These are phyloP conservation scores for Octonoba sinensis DNA, from an alignment of 2,888 invertebrate genomes.

Conservation along the genomic window DNA sequence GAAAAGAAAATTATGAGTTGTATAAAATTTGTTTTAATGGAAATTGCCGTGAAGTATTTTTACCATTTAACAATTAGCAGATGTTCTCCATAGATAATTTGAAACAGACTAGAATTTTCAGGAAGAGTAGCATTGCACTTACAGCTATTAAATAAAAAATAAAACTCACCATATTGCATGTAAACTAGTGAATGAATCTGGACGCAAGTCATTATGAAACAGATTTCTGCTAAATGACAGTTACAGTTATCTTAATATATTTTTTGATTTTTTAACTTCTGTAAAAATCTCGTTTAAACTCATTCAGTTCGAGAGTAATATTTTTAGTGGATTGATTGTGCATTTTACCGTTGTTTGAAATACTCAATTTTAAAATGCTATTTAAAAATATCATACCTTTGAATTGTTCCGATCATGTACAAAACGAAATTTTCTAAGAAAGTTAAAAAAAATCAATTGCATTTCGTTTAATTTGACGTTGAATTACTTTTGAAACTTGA, in stretches of 20 bases:
- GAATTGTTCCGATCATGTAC: neutral
- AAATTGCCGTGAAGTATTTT: too few relatives aligned
- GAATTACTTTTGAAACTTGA: constrained; percentile 39
- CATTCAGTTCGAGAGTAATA: constrained; percentile 50
- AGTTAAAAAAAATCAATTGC: constrained; percentile 5
- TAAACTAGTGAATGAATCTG: too few relatives aligned
- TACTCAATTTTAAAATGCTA: too few relatives aligned
- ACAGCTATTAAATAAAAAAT: too few relatives aligned
- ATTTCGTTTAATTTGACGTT: constrained; percentile 15
- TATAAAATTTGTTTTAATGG: too few relatives aligned
- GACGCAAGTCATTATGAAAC: neutral
- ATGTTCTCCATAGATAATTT: too few relatives aligned
- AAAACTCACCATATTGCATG: too few relatives aligned
- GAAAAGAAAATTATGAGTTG: too few relatives aligned
- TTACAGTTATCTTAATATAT: constrained; percentile 35
- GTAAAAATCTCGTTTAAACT: constrained; percentile 60
- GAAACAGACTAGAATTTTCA: too few relatives aligned
- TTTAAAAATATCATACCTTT: too few relatives aligned
- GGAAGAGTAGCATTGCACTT: too few relatives aligned
- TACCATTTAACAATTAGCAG: too few relatives aligned
- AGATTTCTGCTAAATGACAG: constrained; percentile 10
- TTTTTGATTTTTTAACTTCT: constrained; percentile 52
- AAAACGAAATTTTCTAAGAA: neutral
- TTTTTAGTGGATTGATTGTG: neutral
- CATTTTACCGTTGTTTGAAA: neutral